phyloP scores from a whole-genome alignment of 2,113 vertebrate genomes.

The Rhinogobius similis region DNA sequence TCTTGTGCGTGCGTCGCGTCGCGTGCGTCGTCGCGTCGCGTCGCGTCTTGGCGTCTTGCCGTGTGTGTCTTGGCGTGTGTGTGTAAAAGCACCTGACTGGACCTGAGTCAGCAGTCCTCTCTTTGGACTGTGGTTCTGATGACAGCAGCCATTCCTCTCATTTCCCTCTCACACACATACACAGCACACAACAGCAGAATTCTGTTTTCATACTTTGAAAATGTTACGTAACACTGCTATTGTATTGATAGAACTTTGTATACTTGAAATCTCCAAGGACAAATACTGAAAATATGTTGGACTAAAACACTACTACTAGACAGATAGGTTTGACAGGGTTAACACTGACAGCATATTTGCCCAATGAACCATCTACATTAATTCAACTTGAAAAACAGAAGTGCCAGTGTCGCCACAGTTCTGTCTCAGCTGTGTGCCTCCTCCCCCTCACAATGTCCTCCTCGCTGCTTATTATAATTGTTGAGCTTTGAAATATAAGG shows the following conservation, averaged over 20 bases:
- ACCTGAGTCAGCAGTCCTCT: constrained; percentile 77
- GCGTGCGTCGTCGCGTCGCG: too few species aligned
- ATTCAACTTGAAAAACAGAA: neutral
- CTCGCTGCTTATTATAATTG: neutral
- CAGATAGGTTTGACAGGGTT: neutral
- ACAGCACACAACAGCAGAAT: constrained; percentile 14
- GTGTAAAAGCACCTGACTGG: constrained; percentile 65
- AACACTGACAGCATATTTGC: neutral
- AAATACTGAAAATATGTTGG: neutral
- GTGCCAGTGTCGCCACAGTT: neutral
- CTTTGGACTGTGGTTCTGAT: constrained; percentile 71
- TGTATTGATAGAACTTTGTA: neutral
- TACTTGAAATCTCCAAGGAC: neutral
- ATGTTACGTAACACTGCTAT: constrained; percentile 1
- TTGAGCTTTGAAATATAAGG: neutral
- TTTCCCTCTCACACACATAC: constrained; percentile 51
- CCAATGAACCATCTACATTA: neutral
- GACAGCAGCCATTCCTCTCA: constrained; percentile 72
- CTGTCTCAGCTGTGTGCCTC: too few species aligned
- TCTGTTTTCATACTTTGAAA: constrained; percentile 12
- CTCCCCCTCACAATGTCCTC: too few species aligned
- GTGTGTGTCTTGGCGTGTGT: too few species aligned
- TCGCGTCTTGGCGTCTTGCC: too few species aligned
- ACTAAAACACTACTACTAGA: neutral
- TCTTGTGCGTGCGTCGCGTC: too few species aligned